These are phyloP conservation scores for Amphipyra berbera DNA, from an alignment of 2,888 invertebrate species.

Conservation along the genomic window DNA sequence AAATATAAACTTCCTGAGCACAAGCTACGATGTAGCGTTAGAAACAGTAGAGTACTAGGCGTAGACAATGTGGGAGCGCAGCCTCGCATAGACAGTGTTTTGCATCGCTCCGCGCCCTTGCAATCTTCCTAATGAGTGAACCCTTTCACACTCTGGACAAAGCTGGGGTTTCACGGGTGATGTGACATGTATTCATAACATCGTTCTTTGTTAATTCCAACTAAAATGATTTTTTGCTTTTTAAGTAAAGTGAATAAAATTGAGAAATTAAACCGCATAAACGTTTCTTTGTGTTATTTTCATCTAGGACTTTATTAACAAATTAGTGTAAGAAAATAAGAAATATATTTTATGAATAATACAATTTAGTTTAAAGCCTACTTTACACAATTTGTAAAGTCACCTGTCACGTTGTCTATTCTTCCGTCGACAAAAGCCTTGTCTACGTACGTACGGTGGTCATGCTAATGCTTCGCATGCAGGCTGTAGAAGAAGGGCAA, in stretches of 20 bases:
- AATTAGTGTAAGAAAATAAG: too few species aligned
- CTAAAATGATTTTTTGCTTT: constrained; percentile 72
- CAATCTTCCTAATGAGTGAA: constrained; percentile 90
- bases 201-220: constrained; percentile 78
- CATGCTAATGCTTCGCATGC: too few species aligned
- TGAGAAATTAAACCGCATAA: constrained; percentile 22
- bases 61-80: constrained; percentile 78
- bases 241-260: constrained; percentile 53
- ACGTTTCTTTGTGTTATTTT: constrained; percentile 1
- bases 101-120: constrained; percentile 80
- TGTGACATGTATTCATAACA: constrained; percentile 83
- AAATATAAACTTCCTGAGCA: constrained; percentile 81
- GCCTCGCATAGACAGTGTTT: constrained; percentile 81
- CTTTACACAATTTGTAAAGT: too few species aligned
- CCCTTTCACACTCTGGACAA: constrained; percentile 88
- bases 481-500: too few species aligned
- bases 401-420: too few species aligned
- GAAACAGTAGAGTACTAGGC: constrained; percentile 74
- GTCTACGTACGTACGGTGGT: too few species aligned
- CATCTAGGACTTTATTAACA: background rate
- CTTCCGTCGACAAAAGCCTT: too few species aligned
- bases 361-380: too few species aligned
- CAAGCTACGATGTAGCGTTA: constrained; percentile 71
- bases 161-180: constrained; percentile 87
- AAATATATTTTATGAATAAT: too few species aligned